Evolutionary conservation across 1,140 invertebrate genomes (phyloP), one percentile per base, ranked within the genome.

Genomic region (Schlechtendalia chinensis): DNA sequence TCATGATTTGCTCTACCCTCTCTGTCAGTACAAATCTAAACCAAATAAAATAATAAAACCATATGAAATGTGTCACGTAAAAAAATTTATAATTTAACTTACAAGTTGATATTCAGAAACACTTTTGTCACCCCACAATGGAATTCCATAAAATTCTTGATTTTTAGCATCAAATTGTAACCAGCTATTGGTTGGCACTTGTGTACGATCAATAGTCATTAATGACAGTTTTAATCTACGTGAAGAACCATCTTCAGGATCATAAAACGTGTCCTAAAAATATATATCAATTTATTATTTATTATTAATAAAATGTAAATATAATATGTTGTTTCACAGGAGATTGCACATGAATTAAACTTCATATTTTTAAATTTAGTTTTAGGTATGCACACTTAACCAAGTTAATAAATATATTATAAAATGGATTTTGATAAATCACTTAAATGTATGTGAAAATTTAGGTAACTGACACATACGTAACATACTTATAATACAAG

Each of bases 61-160:
- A 39, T n/a, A n/a, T n/a, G n/a, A 39, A 39, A 14, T 22, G 22
- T 10, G 32, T 4, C 8, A 4, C 32, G 32, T 39, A 39, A 39
- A 39, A 39, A 65, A 50, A 53, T 24, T 16, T 24, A 22, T 24
- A 39, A 32, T 71, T 29, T 27, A 81, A 63, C 74, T 82, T 53
- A 94, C 90, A 84, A 96, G 85, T 82, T 93, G 90, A 85, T 95
- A 96, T 83, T 93, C 91, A 80, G 89, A 89, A 47, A 89, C 88
- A 6, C 92, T 92, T 6, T 89, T 87, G 84, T 96, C 91, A 4
- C 86, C 86, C 6, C 87, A 84, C 56, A 91, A 86, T 8, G 94
- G 94, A 32, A 96, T 88, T 3, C 95, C 95, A 85, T 91, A 96
- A 85, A 96, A 95, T 88, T 96, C 94, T 84, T 95, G 93, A 87